These are phyloP conservation scores for Mizuhopecten yessoensis DNA, from an alignment of 1,140 invertebrate genomes.

Conservation along the genomic window DNA sequence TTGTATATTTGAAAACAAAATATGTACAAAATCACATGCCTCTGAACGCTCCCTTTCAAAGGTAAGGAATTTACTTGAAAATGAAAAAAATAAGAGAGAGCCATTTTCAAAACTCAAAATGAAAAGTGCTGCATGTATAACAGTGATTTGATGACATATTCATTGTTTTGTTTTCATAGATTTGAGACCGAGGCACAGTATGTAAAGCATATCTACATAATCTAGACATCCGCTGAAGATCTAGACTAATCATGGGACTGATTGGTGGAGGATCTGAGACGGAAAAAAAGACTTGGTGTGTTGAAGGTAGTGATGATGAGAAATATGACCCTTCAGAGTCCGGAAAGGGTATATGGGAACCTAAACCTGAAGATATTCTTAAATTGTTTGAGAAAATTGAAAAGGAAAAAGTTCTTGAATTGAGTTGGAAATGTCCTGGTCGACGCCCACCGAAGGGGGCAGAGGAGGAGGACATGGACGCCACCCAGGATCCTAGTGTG, in stretches of 20 bases:
- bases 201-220: not conserved
- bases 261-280: constrained; percentile 12
- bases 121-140: too few species aligned
- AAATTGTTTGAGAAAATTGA: constrained; percentile 68
- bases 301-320: constrained; percentile 65
- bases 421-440: constrained; percentile 67
- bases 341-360: constrained; percentile 66
- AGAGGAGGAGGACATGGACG: constrained; percentile 34
- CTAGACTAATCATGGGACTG: not conserved
- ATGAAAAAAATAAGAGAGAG: too few species aligned
- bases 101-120: too few species aligned
- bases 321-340: constrained; percentile 65
- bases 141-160: too few species aligned
- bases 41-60: too few species aligned
- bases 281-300: constrained; percentile 59
- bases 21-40: too few species aligned
- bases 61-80: too few species aligned
- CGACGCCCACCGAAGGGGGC: constrained; percentile 60
- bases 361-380: constrained; percentile 68
- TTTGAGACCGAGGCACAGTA: not conserved
- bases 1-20: too few species aligned
- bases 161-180: not conserved
- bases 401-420: constrained; percentile 64
- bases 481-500: constrained; percentile 10
- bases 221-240: not conserved